Base-by-base conservation (phyloP, 1,140 invertebrate species). In the Lanistes nyassanus region DNA sequence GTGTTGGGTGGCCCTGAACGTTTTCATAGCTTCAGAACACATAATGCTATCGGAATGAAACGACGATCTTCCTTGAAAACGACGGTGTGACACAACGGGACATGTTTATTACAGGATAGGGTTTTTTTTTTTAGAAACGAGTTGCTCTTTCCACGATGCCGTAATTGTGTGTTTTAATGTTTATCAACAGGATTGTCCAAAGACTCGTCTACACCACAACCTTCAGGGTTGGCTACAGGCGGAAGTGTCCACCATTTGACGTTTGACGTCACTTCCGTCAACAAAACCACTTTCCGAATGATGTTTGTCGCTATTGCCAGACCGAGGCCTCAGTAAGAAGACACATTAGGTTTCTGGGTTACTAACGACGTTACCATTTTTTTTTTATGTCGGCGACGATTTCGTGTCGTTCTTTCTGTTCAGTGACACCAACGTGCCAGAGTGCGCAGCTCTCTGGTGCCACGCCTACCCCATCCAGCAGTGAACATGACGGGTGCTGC, bases 191-290 rank as follows among this genome's bases (percentile, higher is more conserved):
- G 66, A 51, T 64, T 23, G 79, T 81, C 9, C 79, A 81, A 60
- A 71, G 73, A 31, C 66, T 66, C 70, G 75, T 81, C 1, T 77
- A 79, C 64, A 71, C 70, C 42, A 81, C 75, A 55, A 64, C 56
- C 23, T 73, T 74, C 67, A 74, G 69, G 47, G 79, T 81, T n/a
- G 79, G 77, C 4, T 81, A 81, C 75, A 73, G 75, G 36, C 65
- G 78, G 31, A 78, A 77, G 23, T 79, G 78, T 69, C 42, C 42
- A 47, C 42, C 42, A 47, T 47, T 47, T 47, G 42, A 47, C 42
- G 42, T 13, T 47, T 47, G 42, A 47, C 42, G 42, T 47, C 42
- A 47, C 42, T 47, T 47, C 42, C 42, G 9, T 47, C 2, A 16
- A 47, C 42, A 13, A 47, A 39, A 39, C 11, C 16, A 39, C 66